A percentile compares a stretch with the other conserved stretches of the same genome.
Evolutionary conservation across 1,140 invertebrate genomes (phyloP).

Genomic region (Nephila pilipes): DNA sequence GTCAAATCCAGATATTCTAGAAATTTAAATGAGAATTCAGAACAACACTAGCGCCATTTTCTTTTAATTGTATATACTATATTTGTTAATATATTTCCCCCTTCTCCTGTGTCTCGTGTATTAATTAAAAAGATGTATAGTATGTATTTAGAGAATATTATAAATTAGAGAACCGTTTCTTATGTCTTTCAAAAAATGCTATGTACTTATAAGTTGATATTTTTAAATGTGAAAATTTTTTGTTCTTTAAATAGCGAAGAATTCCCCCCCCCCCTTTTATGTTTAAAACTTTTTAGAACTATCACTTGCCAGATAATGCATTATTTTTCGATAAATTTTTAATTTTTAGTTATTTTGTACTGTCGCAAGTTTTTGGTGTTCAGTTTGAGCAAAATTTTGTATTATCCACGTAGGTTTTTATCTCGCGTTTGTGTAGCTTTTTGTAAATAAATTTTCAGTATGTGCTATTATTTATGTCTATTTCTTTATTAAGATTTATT

Average conservation of each 20-base stretch:
- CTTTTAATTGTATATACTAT: conserved; percentile 19
- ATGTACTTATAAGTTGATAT: no score
- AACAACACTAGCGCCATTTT: not conserved
- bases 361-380: no score
- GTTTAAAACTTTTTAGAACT: not conserved
- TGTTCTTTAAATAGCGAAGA: no score
- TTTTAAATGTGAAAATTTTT: no score
- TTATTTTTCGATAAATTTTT: no score
- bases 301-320: not conserved
- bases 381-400: no score
- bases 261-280: no score
- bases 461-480: not conserved
- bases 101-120: not conserved
- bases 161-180: not conserved
- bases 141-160: not conserved
- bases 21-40: conserved; percentile 23
- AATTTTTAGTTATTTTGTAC: no score
- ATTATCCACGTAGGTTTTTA: not conserved
- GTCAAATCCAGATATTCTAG: conserved; percentile 51
- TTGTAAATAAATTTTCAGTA: not conserved
- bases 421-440: not conserved
- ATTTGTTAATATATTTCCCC: not conserved
- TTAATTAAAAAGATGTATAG: not conserved
- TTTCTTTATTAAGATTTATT: not conserved
- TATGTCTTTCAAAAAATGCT: no score